Base-by-base conservation (phyloP, 2,797 vertebrate species). In the Meriones psammophilus region DNA sequence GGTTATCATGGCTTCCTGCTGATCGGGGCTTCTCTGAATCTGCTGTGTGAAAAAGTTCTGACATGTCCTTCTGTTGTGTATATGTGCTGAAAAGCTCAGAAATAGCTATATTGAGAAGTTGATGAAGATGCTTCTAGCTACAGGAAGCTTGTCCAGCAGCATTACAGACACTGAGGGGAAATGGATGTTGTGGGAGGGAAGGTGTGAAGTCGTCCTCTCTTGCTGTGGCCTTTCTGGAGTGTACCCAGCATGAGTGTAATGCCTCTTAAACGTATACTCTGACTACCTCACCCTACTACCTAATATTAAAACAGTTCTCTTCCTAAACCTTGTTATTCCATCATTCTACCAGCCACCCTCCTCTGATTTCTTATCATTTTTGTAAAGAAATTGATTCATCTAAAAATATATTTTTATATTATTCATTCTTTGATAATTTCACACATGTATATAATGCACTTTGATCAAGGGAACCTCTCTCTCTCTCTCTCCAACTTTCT, bases 1-100 rank as follows among this genome's bases (percentile, higher is more conserved):
- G 77, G 62, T 85, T 94, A 68, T 60, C 71, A 42, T 76, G 86
- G 83, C 90, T 92, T 87, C 69, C 92, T 76, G 54, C 91, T 95
- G 95, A 77, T 91, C 1, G 0, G 28, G 18, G 78, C 69, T 94
- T 94, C 87, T 96, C 85, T 84, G 68, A 83, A 78, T 90, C 66
- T 93, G 50, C 85, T 80, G n/a, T 95, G 81, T 87, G 56, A 95
- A 89, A 92, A 78, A 88, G n/a, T 91, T 95, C 69, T 96, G 96
- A 96, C 85, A 94, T 5, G 15, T 73, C 78, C 86, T 92, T 96
- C 96, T 97, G 74, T 84, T 93, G 69, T 50, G 76, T 79, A 42
- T 76, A 91, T 30, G 69, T 83, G 17, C 69, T 71, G 46, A 30
- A 62, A 42, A 94, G 73, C 50, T 94, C 83, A 42, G 69, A 46